These are phyloP conservation scores for Coenonympha arcania DNA, from an alignment of 2,888 invertebrate species.

Conservation along the genomic window DNA sequence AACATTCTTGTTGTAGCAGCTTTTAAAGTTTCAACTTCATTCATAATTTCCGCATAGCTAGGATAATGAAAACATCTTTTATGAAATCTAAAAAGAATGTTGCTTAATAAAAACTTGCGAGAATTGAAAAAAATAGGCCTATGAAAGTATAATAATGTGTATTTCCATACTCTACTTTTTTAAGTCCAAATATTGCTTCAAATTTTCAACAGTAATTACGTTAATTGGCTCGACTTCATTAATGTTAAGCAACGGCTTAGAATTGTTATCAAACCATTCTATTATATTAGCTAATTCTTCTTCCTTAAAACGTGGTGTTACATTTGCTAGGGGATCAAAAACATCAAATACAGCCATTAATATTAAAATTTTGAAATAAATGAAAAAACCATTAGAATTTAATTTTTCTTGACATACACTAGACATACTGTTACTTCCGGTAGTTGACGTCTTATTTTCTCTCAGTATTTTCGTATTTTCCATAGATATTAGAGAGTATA, in stretches of 20 bases:
- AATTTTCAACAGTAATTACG: slow-evolving; percentile 51
- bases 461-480: no score
- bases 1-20: slow-evolving; percentile 44
- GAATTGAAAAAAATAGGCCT: no score
- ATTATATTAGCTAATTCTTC: slow-evolving; percentile 46
- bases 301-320: slow-evolving; percentile 47
- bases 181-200: slow-evolving; percentile 47
- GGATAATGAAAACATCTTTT: slow-evolving; percentile 57
- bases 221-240: slow-evolving; percentile 44
- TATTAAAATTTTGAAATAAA: not conserved
- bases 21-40: slow-evolving; percentile 47
- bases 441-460: no score
- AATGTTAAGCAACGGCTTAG: slow-evolving; percentile 43
- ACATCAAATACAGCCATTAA: slow-evolving; percentile 45
- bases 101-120: not conserved
- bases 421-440: no score
- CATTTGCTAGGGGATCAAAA: slow-evolving; percentile 43
- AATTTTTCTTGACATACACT: no score
- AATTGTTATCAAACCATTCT: slow-evolving; percentile 50
- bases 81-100: slow-evolving; percentile 46
- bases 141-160: not conserved
- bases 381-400: no score
- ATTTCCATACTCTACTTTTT: slow-evolving; percentile 48
- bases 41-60: slow-evolving; percentile 55
- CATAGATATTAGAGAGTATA: no score